phyloP scores from a whole-genome alignment of 1,140 invertebrate genomes.

The Drosophila setifemur region DNA sequence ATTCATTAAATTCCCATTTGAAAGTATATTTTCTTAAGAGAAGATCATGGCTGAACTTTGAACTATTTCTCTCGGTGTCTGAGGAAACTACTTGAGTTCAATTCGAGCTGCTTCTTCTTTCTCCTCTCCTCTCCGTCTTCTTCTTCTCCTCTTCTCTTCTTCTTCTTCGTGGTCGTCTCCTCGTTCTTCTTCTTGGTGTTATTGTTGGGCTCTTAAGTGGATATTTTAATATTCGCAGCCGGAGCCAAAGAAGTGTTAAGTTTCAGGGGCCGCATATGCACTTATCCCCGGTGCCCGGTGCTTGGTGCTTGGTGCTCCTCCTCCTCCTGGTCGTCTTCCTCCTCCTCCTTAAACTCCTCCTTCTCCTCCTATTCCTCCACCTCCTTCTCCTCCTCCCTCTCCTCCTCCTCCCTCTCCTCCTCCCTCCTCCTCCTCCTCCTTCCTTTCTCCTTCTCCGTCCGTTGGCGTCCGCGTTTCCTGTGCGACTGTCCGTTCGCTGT shows the following conservation, averaged over 20 bases:
- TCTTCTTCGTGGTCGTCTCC: slow-evolving; percentile 2
- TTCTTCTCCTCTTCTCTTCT: slow-evolving; percentile 38
- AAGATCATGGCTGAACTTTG: too few relatives aligned
- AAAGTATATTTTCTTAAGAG: too few relatives aligned
- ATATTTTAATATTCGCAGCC: slow-evolving; percentile 77
- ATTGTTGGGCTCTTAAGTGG: slow-evolving; percentile 70
- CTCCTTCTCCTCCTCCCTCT: neutral
- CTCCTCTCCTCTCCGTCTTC: slow-evolving; percentile 38
- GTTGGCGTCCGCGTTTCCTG: slow-evolving; percentile 65
- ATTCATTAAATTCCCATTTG: too few relatives aligned
- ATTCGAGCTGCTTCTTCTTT: slow-evolving; percentile 30
- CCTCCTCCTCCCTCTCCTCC: too few relatives aligned
- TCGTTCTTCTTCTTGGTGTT: slow-evolving; percentile 37
- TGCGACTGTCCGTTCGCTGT: slow-evolving; percentile 20
- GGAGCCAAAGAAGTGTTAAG: slow-evolving; percentile 66
- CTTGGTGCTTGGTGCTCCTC: too few relatives aligned
- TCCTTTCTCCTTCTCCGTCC: slow-evolving; percentile 10
- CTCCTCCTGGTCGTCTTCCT: slow-evolving; percentile 17
- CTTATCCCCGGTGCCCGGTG: slow-evolving; percentile 43
- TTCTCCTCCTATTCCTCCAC: neutral
- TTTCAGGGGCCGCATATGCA: slow-evolving; percentile 73
- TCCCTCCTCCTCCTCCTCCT: too few relatives aligned
- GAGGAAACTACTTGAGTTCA: slow-evolving; percentile 25
- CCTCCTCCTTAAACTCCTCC: slow-evolving; percentile 19
- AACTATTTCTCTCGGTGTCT: slow-evolving; percentile 4